A percentile compares a stretch with the other conserved stretches of the same genome.
Conservation (phyloP, 2,888 invertebrate species). For the Cordilura impudica region DNA sequence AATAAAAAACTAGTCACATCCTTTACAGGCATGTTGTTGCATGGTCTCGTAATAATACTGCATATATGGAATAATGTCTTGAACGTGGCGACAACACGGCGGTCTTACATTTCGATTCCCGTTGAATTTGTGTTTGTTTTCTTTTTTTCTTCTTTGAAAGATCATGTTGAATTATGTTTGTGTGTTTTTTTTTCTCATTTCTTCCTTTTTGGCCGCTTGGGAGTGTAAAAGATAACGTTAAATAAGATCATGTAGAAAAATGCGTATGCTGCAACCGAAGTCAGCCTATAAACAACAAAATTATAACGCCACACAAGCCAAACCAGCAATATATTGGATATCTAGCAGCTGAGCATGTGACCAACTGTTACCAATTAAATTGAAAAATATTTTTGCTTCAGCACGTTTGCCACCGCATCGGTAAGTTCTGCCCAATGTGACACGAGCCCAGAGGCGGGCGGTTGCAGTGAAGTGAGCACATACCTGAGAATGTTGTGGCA, state of each 20-base stretch:
- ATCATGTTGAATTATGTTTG: conserved; percentile 20
- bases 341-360: conserved; percentile 28
- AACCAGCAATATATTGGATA: background rate
- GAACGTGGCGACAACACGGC: conserved; percentile 61
- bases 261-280: conserved; percentile 11
- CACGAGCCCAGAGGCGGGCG: conserved; percentile 6
- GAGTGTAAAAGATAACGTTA: conserved; percentile 43
- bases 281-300: conserved; percentile 19
- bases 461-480: background rate
- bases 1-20: conserved; percentile 55
- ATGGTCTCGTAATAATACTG: conserved; percentile 47
- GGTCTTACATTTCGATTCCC: conserved; percentile 47
- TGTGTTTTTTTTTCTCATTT: background rate
- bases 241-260: conserved; percentile 47
- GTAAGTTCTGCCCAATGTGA: conserved; percentile 10
- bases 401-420: conserved; percentile 43
- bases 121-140: no score
- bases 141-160: conserved; percentile 7
- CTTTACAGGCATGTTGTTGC: conserved; percentile 60
- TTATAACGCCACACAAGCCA: conserved; percentile 43
- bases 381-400: conserved; percentile 47
- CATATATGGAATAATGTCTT: conserved; percentile 61
- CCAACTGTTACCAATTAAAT: conserved; percentile 57
- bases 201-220: conserved; percentile 21
- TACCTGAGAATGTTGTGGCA: no score